Base-by-base conservation (phyloP, 2,888 invertebrate species). In the Stegophylla sp. region DNA sequence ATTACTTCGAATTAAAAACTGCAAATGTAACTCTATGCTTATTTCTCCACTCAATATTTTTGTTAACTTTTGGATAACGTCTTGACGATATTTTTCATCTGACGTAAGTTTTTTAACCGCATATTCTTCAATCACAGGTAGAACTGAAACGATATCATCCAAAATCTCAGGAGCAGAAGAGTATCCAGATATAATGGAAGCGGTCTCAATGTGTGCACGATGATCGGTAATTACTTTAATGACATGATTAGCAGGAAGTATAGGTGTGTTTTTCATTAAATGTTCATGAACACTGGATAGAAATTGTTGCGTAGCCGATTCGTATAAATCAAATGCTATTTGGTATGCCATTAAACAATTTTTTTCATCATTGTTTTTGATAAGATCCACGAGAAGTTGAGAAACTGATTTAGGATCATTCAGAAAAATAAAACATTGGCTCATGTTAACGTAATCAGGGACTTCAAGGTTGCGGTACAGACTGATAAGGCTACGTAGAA, bases 391-490 rank as follows among this genome's bases (percentile, higher is more conserved):
- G 10, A 98, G 89, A 83, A 98, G 93, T 87, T 96, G 94, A 20
- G 97, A 97, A 0, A 98, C 97, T 43, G 96, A 93, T 23, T 93
- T 88, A 0, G 97, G 94, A 87, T 98, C 97, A 86, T 98, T 97
- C 67, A 98, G 88, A 87, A 97, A 98, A 84, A 98, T 98, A 82
- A 98, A 90, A 87, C 98, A 98, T 88, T 98, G 96, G 85, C 97
- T 97, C 93, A 99, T 97, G 87, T 95, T 98, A 23, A 99, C 97
- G 87, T 97, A 98, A 87, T 99, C 98, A 0, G 98, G 97, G 43
- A 94, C 92, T 34, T 92, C 91, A 56, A 98, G 89, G 81, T 94
- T 93, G 84, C 94, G 90, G 87, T 98, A 99, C 1, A 99, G 89
- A 76, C 92, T 92, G 9, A 98, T 97, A 79, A 99, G 89, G 23